Conservation (phyloP, 2,797 vertebrate genomes). For the Myotis vivesi region DNA sequence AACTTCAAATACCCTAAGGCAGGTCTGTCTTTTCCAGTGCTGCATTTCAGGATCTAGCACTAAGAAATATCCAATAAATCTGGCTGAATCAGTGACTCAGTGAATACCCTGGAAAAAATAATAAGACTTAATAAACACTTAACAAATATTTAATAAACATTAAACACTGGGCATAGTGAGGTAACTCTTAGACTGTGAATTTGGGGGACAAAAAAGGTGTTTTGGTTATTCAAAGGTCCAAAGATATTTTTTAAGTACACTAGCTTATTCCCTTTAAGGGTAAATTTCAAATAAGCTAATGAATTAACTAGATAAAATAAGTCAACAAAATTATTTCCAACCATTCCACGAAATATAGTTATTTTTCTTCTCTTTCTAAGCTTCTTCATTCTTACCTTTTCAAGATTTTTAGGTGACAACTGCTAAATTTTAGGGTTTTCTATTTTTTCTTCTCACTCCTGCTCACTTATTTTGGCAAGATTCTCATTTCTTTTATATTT, state of each 20-base stretch:
- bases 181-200: not conserved
- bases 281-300: slow-evolving; percentile 20
- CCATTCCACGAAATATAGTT: not conserved
- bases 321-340: not conserved
- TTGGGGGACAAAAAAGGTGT: not conserved
- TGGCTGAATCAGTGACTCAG: not conserved
- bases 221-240: not conserved
- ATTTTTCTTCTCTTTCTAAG: not conserved
- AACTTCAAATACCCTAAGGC: not conserved
- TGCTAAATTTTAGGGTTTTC: slow-evolving; percentile 30
- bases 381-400: not conserved
- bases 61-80: not conserved
- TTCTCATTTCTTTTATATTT: slow-evolving; percentile 74
- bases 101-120: not conserved
- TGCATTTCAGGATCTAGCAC: not conserved
- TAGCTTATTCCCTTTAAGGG: not conserved
- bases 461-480: slow-evolving; percentile 71
- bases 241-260: not conserved
- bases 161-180: not conserved
- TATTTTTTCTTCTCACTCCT: slow-evolving; percentile 30
- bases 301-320: not conserved
- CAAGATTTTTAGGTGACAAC: slow-evolving; percentile 6
- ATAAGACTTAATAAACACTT: not conserved
- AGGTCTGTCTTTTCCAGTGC: not conserved
- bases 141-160: not conserved